These are phyloP conservation scores for Ischnus inquisitorius DNA, from an alignment of 2,888 invertebrate species.

Conservation along the genomic window DNA sequence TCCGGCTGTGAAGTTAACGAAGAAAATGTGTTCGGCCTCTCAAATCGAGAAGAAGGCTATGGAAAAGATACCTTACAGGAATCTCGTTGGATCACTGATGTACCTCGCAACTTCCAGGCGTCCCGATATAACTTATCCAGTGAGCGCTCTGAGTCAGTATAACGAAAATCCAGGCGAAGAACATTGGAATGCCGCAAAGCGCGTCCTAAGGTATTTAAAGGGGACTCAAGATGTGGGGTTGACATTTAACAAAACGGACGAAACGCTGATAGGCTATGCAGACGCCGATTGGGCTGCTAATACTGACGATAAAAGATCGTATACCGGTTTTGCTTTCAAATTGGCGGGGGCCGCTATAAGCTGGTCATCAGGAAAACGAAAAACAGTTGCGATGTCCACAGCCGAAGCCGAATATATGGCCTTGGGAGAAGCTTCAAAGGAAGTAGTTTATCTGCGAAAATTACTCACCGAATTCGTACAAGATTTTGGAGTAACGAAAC, in stretches of 20 bases:
- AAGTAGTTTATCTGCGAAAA: neutral
- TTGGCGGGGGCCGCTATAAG: neutral
- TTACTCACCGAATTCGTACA: constrained; percentile 46
- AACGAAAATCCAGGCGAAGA: constrained; percentile 20
- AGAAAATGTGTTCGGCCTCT: constrained; percentile 51
- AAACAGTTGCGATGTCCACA: neutral
- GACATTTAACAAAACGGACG: constrained; percentile 1
- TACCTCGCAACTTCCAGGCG: constrained; percentile 30
- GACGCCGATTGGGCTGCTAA: constrained; percentile 1
- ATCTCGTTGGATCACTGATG: constrained; percentile 28
- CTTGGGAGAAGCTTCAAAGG: neutral
- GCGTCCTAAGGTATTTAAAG: constrained; percentile 12
- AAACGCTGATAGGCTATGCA: neutral
- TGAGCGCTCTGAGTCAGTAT: constrained; percentile 2
- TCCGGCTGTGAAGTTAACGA: constrained; percentile 48
- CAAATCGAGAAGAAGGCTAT: constrained; percentile 49
- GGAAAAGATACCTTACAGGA: constrained; percentile 57
- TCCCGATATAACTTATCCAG: constrained; percentile 18
- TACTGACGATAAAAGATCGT: neutral
- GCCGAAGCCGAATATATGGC: neutral
- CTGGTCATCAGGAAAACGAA: neutral
- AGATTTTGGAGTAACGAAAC: too few relatives aligned
- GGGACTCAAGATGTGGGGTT: constrained; percentile 6
- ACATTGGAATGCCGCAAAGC: constrained; percentile 14
- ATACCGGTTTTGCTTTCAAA: neutral